Base-by-base conservation (phyloP, 2,888 invertebrate genomes). In the Sepioteuthis lessoniana region DNA sequence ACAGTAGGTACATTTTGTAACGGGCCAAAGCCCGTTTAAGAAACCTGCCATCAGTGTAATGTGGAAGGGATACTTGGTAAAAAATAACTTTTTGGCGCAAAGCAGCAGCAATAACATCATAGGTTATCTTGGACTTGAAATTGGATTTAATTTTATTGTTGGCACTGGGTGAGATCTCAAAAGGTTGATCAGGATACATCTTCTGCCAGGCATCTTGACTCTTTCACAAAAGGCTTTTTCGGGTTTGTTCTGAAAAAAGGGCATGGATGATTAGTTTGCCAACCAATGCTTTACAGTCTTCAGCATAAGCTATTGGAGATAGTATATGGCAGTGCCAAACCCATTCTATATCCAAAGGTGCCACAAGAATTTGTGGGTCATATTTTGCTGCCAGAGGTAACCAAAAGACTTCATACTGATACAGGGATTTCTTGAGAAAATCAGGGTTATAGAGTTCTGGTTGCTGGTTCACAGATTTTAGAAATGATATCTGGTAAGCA, bases 341-440 rank as follows among this genome's bases (percentile, higher is more conserved):
- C 97, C 97, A 97, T 94, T 97, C 97, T 31, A 97, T 97, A 95
- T 97, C 97, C 55, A 97, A 94, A 28, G 97, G 97, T 4, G 97
- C 97, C n/a, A 97, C 97, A 90, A 97, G 95, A 42, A 96, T 96
- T 42, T 96, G 95, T 31, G 96, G 95, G 16, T 95, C 95, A 60
- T 96, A 95, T 93, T 96, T 95, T 28, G 97, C 97, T 94, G 97
- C 97, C 94, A 97, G 95, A n/a, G 97, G 97, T 90, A 97, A 96
- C 97, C 97, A 97, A 94, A 96, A 96, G 47, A 95, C 95, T 95
- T 97, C 97, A 95, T 97, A 97, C 37, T 97, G 96, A 46, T 97
- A 95, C 47, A 97, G 96, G n/a, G 97, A 97, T 94, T 97, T 96
- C 90, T 96, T 96, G 47, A 97, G 96, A 38, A 97, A 96, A 50